A percentile compares a stretch with the other conserved stretches of the same genome.
Evolutionary conservation across 2,113 vertebrate species (phyloP).

Genomic region (Seriola dumerili): DNA sequence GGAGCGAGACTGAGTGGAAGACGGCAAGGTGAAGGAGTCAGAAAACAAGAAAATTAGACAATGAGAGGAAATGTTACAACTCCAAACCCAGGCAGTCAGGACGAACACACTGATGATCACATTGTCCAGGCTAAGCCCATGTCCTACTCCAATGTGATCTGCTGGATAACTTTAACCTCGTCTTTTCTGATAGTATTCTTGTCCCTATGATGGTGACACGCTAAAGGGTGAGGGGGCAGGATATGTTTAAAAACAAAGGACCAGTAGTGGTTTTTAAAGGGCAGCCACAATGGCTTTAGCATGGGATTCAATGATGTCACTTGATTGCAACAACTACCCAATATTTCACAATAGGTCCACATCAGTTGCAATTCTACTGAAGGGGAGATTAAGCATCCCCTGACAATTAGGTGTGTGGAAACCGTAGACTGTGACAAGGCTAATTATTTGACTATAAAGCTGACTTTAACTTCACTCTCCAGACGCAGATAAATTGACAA

Average conservation of each 20-base stretch:
- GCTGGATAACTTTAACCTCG: not conserved
- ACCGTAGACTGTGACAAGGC: not conserved
- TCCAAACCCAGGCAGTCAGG: not conserved
- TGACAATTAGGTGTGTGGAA: constrained; percentile 4
- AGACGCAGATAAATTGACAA: constrained; percentile 25
- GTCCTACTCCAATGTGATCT: not conserved
- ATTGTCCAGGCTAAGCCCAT: not conserved
- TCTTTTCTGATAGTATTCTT: not conserved
- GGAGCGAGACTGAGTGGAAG: constrained; percentile 33
- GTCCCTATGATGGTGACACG: not conserved
- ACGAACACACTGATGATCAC: not conserved
- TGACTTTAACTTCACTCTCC: not conserved
- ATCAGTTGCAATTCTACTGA: not conserved
- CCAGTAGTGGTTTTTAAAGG: constrained; percentile 18
- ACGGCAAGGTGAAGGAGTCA: constrained; percentile 37
- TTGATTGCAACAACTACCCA: not conserved
- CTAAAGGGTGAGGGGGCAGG: not conserved
- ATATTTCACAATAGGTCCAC: constrained; percentile 1
- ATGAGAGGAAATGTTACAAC: constrained; percentile 27
- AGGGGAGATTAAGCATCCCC: not conserved
- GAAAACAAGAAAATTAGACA: constrained; percentile 39
- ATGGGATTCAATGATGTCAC: constrained; percentile 18
- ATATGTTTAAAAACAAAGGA: not conserved
- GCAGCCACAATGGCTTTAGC: not conserved
- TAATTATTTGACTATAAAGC: constrained; percentile 10